phyloP scores from a whole-genome alignment of 2,113 vertebrate species.

The Columba janthina region DNA sequence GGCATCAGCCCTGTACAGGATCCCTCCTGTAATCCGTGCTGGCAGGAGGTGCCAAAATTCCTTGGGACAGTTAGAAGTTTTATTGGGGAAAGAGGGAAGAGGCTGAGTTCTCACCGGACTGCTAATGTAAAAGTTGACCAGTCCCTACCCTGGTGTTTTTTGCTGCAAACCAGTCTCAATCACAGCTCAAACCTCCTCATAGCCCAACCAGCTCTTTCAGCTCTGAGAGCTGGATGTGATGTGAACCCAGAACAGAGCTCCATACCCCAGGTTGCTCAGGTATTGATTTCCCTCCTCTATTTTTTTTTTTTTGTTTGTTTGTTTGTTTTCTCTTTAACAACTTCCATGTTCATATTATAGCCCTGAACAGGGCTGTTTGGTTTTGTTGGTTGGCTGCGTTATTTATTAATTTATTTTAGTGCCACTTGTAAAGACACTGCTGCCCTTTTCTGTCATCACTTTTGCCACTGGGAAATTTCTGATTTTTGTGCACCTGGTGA shows the following conservation, averaged over 20 bases:
- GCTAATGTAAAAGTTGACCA: neutral
- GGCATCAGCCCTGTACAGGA: neutral
- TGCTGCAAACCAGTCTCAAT: neutral
- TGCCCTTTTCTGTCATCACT: neutral
- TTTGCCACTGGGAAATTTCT: neutral
- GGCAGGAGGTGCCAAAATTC: neutral
- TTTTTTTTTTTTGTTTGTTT: too few species aligned
- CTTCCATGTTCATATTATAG: neutral
- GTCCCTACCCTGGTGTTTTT: neutral
- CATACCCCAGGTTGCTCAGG: rapidly evolving
- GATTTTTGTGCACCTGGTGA: neutral
- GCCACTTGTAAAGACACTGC: neutral
- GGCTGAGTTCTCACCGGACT: neutral
- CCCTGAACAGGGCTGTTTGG: neutral
- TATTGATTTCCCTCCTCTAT: neutral
- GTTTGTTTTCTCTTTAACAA: neutral
- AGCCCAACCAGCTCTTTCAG: neutral
- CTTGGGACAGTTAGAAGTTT: neutral
- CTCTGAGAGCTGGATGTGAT: neutral
- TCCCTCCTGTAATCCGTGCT: neutral
- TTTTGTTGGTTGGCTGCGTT: neutral
- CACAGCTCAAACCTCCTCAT: neutral
- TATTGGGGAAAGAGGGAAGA: neutral
- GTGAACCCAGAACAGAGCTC: neutral
- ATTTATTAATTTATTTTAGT: neutral